Conservation (phyloP, 2,797 vertebrate genomes). For the Rhabdomys pumilio region DNA sequence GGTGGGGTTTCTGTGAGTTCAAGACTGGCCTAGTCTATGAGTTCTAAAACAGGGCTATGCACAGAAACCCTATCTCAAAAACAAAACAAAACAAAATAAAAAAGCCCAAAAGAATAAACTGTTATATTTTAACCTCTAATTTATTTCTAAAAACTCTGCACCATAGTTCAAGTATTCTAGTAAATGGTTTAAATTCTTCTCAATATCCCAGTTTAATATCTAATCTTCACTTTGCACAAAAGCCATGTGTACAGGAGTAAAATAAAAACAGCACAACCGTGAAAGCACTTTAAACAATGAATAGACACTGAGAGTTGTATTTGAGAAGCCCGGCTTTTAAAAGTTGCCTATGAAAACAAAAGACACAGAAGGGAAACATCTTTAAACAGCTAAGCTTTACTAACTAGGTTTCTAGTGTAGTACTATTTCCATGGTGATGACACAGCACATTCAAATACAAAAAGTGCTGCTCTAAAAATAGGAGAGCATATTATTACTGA, state of each 20-base stretch:
- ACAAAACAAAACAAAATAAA: not conserved
- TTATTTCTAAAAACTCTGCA: not conserved
- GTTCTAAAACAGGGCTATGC: not conserved
- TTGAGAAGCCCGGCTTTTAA: slow-evolving; percentile 49
- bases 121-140: slow-evolving; percentile 53
- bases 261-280: not conserved
- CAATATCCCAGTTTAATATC: not conserved
- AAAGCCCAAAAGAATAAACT: not conserved
- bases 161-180: slow-evolving; percentile 13
- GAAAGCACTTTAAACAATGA: not conserved
- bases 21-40: not conserved
- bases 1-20: not conserved
- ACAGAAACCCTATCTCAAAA: not conserved
- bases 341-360: slow-evolving; percentile 54
- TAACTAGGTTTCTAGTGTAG: slow-evolving; percentile 59
- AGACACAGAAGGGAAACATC: slow-evolving; percentile 20
- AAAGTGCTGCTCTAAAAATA: slow-evolving; percentile 69
- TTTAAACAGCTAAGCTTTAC: slow-evolving; percentile 58
- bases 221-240: slow-evolving; percentile 35
- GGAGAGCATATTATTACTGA: slow-evolving; percentile 33
- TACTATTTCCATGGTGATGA: slow-evolving; percentile 55
- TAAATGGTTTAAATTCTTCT: slow-evolving; percentile 46
- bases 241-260: slow-evolving; percentile 7
- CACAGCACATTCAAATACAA: slow-evolving; percentile 67
- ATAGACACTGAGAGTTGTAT: slow-evolving; percentile 24